Evolutionary conservation across 2,888 invertebrate genomes (phyloP).

Genomic region (Azorinus chamasolen): DNA sequence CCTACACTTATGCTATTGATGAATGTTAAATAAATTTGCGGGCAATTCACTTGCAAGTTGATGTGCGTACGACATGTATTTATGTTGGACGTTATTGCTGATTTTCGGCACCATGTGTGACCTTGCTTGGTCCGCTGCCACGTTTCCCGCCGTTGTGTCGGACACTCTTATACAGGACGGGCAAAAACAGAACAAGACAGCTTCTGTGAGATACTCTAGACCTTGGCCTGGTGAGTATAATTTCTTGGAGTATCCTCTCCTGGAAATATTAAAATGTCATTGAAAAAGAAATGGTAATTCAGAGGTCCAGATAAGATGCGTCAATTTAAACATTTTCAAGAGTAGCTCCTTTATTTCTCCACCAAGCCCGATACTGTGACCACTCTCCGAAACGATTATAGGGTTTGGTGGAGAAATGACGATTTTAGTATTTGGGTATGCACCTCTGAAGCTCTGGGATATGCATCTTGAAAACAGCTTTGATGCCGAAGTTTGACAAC

Average conservation of each 20-base stretch:
- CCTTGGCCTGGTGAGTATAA: constrained; percentile 3
- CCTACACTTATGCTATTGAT: constrained; percentile 1
- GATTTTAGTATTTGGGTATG: too few relatives aligned
- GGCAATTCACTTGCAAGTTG: background rate
- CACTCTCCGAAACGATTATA: too few relatives aligned
- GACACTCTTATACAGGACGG: background rate
- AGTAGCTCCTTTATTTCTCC: too few relatives aligned
- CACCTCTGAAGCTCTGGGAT: too few relatives aligned
- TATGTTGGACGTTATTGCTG: constrained; percentile 9
- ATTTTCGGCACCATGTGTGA: constrained; percentile 1
- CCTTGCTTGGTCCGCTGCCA: constrained; percentile 1
- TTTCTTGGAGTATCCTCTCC: background rate
- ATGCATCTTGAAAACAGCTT: too few relatives aligned
- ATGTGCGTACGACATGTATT: constrained; percentile 4
- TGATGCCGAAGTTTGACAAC: too few relatives aligned
- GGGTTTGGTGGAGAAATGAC: too few relatives aligned
- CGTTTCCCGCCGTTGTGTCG: background rate
- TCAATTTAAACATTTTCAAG: too few relatives aligned
- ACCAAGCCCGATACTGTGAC: too few relatives aligned
- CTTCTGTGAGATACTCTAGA: background rate
- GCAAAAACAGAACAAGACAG: background rate
- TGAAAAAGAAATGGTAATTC: too few relatives aligned
- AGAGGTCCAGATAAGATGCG: too few relatives aligned
- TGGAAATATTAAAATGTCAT: too few relatives aligned
- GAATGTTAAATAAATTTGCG: constrained; percentile 1